These are phyloP conservation scores for Nomada fabriciana DNA, from an alignment of 2,888 invertebrate genomes.

Conservation along the genomic window DNA sequence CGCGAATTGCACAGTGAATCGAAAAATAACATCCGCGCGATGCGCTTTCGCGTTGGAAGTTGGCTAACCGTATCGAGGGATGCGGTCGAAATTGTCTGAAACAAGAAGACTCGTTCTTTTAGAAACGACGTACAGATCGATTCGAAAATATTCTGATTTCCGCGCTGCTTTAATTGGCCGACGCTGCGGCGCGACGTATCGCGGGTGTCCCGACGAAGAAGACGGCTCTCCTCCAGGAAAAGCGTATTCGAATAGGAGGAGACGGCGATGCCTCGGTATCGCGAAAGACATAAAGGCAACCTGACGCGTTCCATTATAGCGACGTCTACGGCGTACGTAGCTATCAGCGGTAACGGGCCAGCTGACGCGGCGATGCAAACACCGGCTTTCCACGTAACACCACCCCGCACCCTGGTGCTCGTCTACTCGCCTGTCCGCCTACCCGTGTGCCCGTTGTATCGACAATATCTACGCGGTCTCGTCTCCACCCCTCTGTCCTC, in stretches of 20 bases:
- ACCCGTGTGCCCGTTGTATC: conserved; percentile 19
- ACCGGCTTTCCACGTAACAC: conserved; percentile 13
- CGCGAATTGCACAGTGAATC: background rate
- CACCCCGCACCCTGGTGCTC: background rate
- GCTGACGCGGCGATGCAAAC: conserved; percentile 77
- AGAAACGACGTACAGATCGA: too few species aligned
- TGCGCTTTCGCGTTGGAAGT: background rate
- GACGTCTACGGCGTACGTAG: conserved; percentile 75
- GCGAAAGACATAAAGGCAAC: conserved; percentile 79
- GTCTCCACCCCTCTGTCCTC: background rate
- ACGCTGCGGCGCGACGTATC: background rate
- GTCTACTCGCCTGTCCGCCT: background rate
- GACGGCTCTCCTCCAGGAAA: conserved; percentile 46
- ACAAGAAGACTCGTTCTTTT: too few species aligned
- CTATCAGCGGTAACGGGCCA: conserved; percentile 74
- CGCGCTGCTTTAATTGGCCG: conserved; percentile 46
- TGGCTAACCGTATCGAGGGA: too few species aligned
- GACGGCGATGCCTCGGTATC: conserved; percentile 52
- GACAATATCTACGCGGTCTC: background rate
- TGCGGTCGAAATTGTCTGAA: too few species aligned
- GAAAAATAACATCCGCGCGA: conserved; percentile 1
- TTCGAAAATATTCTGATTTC: too few species aligned
- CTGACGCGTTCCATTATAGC: conserved; percentile 80
- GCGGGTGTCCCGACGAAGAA: conserved; percentile 12
- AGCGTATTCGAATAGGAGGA: conserved; percentile 24